These are phyloP conservation scores for Spea multiplicata DNA, from an alignment of 2,113 vertebrate species.

Conservation along the genomic window DNA sequence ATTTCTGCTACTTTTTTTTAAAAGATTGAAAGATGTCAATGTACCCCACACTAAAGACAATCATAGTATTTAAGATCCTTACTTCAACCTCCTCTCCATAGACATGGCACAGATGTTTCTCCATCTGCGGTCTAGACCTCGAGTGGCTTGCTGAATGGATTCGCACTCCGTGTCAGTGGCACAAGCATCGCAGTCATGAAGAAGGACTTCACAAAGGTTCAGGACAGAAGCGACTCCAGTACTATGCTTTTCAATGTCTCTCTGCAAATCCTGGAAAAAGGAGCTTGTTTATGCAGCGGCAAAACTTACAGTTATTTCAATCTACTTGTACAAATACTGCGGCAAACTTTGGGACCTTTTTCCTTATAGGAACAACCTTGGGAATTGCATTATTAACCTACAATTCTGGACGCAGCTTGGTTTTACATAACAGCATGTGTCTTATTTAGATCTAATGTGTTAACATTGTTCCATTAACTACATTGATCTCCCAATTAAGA, in stretches of 20 bases:
- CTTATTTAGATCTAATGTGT: not conserved
- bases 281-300: slow-evolving; percentile 11
- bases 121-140: slow-evolving; percentile 91
- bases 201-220: slow-evolving; percentile 92
- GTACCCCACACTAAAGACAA: no score
- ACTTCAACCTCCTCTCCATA: slow-evolving; percentile 96
- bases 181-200: slow-evolving; percentile 95
- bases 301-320: not conserved
- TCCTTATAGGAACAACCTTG: not conserved
- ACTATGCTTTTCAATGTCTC: slow-evolving; percentile 97
- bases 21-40: no score
- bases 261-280: slow-evolving; percentile 81
- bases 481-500: not conserved
- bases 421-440: no score
- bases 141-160: slow-evolving; percentile 94
- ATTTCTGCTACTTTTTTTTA: not conserved
- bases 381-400: not conserved
- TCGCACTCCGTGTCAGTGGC: slow-evolving; percentile 92
- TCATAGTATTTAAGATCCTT: slow-evolving; percentile 49
- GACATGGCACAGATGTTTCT: slow-evolving; percentile 96
- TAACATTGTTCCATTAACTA: not conserved
- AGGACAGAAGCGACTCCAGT: slow-evolving; percentile 92
- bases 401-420: no score
- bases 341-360: not conserved
- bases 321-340: not conserved